Evolutionary conservation across 2,888 invertebrate genomes (phyloP), one percentile per base, ranked within the genome.

Genomic region (Ophion costatus): DNA sequence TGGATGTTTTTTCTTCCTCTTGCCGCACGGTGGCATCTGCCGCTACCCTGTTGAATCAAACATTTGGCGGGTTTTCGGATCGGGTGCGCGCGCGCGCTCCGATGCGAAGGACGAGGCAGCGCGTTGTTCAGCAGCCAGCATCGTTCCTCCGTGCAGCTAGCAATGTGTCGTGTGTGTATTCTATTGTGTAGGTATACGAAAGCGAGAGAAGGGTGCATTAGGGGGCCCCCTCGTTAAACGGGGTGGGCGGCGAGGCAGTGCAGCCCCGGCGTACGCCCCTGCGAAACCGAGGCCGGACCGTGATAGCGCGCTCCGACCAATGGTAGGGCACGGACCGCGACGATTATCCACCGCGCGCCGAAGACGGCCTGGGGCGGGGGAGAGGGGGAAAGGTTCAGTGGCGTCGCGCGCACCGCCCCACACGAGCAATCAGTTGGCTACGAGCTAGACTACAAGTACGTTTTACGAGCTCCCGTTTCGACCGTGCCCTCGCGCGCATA

Each of bases 181-280:
- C 45, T 70, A 70, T 77, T 74, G 6, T 69, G 22, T 71, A 67
- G 33, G 59, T 61, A 63, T 33, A 64, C 24, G 42, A 69, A 59
- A 63, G 57, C 56, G 70, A 66, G 76, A 71, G 80, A 81, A 85
- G 83, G 80, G 83, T 85, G 79, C 81, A 51, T 24, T 10, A 57
- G 33, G 63, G 75, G 82, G 79, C 70, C 80, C 74, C 64, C 59
- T 83, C 64, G 42, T 73, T 75, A 7, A 69, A 89, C 90, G 89
- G 91, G 91, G 90, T 91, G 91, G 91, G 91, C 90, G 92, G 90
- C 92, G 87, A 88, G 77, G 77, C 45, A 69, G 20, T 79, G 90
- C 86, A 87, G 88, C 88, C 90, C 89, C 89, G 86, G 90, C 91
- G 89, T 91, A 92, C 92, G 92, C 92, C 92, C 91, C 91, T 91